Evolutionary conservation across 2,797 vertebrate genomes (phyloP).

Genomic region (Centropyge bicolor): DNA sequence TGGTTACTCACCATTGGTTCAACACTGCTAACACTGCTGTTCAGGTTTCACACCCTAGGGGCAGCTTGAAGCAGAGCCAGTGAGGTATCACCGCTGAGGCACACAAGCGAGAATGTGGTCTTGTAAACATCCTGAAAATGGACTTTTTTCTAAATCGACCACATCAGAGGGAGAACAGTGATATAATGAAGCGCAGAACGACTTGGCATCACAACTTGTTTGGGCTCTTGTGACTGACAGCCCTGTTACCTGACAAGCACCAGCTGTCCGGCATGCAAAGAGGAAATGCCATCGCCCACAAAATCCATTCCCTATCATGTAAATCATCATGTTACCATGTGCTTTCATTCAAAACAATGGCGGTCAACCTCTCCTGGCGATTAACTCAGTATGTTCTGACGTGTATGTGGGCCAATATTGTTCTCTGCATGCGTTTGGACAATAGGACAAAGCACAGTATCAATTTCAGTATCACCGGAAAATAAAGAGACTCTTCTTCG

Average conservation of each 20-base stretch:
- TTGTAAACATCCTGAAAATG: conserved; percentile 55
- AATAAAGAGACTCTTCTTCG: conserved; percentile 21
- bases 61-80: conserved; percentile 38
- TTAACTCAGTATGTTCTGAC: conserved; percentile 42
- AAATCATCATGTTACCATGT: conserved; percentile 43
- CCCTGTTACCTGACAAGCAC: conserved; percentile 53
- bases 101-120: conserved; percentile 24
- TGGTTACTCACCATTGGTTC: conserved; percentile 52
- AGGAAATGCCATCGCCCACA: conserved; percentile 43
- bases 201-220: conserved; percentile 43
- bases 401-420: conserved; percentile 15
- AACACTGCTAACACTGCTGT: conserved; percentile 41
- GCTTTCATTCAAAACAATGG: conserved; percentile 50
- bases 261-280: conserved; percentile 48
- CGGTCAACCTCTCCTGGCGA: conserved; percentile 19
- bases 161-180: conserved; percentile 44
- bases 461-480: conserved; percentile 27
- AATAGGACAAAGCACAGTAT: conserved; percentile 28
- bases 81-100: conserved; percentile 33
- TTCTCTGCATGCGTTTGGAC: conserved; percentile 20
- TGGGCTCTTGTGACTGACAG: conserved; percentile 24
- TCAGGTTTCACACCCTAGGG: conserved; percentile 51
- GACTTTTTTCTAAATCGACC: conserved; percentile 36
- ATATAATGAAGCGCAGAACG: conserved; percentile 17
- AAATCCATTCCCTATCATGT: conserved; percentile 30